phyloP scores from a whole-genome alignment of 2,888 invertebrate species.

The Saturnia japonica region DNA sequence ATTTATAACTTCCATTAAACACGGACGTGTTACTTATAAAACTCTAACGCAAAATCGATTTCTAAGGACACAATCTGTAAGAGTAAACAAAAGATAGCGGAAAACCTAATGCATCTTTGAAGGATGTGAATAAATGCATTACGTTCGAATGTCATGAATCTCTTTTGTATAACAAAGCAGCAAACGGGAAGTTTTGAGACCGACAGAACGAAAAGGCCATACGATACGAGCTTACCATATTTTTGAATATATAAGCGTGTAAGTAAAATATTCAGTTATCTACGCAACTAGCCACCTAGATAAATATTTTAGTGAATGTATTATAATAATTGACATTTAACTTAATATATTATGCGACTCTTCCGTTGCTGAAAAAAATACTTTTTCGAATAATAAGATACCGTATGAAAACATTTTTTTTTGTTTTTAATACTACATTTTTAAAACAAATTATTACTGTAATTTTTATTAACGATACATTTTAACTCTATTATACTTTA shows the following conservation, averaged over 20 bases:
- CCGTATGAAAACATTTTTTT: too few species aligned
- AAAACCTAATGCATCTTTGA: neutral
- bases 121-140: conserved; percentile 9
- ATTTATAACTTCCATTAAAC: neutral
- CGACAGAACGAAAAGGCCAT: neutral
- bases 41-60: neutral
- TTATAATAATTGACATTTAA: too few species aligned
- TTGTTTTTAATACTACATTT: too few species aligned
- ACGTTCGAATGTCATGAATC: neutral
- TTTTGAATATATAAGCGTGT: neutral
- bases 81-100: neutral
- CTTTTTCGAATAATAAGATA: neutral
- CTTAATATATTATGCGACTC: neutral
- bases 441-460: too few species aligned
- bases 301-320: neutral
- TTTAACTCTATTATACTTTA: too few species aligned
- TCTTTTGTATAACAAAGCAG: neutral
- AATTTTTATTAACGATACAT: too few species aligned
- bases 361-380: neutral
- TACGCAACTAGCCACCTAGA: neutral
- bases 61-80: neutral
- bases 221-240: neutral
- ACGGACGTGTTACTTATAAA: neutral
- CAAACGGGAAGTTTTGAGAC: neutral
- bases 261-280: neutral